Conservation (phyloP, 2,113 vertebrate species). For the Haemorhous mexicanus region DNA sequence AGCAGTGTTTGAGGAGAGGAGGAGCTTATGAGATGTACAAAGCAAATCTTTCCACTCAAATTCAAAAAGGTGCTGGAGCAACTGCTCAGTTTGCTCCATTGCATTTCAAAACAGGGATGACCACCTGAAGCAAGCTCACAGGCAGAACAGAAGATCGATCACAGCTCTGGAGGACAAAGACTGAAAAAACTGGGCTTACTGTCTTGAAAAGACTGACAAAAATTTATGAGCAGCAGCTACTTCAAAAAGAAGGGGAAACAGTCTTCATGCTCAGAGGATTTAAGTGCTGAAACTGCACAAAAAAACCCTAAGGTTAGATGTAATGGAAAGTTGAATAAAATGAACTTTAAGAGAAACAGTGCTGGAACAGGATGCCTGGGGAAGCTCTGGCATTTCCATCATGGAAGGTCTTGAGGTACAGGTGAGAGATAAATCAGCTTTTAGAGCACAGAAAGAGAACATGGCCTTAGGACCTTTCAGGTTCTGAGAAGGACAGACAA, state of each 20-base stretch:
- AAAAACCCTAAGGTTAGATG: not conserved
- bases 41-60: not conserved
- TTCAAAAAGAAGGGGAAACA: not conserved
- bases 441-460: not conserved
- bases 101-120: not conserved
- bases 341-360: not conserved
- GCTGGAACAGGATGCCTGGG: not conserved
- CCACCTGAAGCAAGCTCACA: not conserved
- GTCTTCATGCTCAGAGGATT: not conserved
- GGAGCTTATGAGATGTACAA: not conserved
- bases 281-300: not conserved
- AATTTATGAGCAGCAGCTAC: not conserved
- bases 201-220: not conserved
- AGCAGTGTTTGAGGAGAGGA: not conserved
- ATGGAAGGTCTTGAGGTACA: not conserved
- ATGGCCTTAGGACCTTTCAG: not conserved
- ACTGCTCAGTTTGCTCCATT: not conserved
- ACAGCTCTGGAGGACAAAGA: not conserved
- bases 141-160: not conserved
- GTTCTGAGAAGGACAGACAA: not conserved
- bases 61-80: not conserved
- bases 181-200: not conserved
- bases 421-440: not conserved
- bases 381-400: not conserved
- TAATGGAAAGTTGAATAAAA: not conserved